Conservation (phyloP, 2,113 vertebrate species). For the Pachyramphus minor region DNA sequence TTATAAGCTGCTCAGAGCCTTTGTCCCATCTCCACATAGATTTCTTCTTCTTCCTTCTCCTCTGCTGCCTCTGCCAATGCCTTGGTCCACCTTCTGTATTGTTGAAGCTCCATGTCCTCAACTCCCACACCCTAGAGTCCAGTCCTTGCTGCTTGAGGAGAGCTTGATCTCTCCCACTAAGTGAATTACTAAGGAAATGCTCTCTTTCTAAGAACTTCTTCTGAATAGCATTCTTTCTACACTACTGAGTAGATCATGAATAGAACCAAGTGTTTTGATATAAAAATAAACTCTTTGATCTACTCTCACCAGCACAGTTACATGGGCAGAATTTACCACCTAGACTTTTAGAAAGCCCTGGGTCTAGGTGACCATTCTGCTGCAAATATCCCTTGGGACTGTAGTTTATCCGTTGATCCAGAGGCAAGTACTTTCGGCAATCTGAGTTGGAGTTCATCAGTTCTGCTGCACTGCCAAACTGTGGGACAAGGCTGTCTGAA, state of each 20-base stretch:
- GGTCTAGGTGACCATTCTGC: background rate
- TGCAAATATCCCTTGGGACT: background rate
- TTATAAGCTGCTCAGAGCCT: too few relatives aligned
- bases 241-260: background rate
- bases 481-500: accelerated
- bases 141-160: background rate
- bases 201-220: background rate
- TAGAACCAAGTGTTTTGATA: background rate
- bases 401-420: background rate
- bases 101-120: too few relatives aligned
- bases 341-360: background rate
- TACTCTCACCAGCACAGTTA: background rate
- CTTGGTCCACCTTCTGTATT: too few relatives aligned
- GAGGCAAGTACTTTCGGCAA: background rate
- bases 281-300: background rate
- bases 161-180: background rate
- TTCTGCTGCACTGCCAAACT: background rate
- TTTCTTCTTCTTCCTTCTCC: too few relatives aligned
- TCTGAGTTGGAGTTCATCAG: background rate
- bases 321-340: background rate
- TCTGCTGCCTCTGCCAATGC: too few relatives aligned
- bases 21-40: too few relatives aligned
- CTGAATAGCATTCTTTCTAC: background rate
- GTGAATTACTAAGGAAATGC: background rate
- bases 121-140: too few relatives aligned